Evolutionary conservation across 2,888 invertebrate genomes (phyloP).

Genomic region (Vannuccia rotundouncinata): DNA sequence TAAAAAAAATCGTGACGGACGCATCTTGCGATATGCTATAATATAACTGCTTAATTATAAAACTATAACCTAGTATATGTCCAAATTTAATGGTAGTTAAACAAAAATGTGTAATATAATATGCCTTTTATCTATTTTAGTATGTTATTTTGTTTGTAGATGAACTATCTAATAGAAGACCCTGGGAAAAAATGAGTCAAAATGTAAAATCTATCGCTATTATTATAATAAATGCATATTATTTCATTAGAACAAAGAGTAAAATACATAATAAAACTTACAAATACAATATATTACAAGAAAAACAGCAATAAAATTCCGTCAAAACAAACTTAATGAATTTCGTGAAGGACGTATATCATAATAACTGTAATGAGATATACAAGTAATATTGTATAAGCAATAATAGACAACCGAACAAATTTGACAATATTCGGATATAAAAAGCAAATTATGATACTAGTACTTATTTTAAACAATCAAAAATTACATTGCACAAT

Average conservation of each 20-base stretch:
- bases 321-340: slow-evolving; percentile 15
- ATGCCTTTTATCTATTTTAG: slow-evolving; percentile 23
- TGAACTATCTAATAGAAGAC: slow-evolving; percentile 15
- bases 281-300: slow-evolving; percentile 22
- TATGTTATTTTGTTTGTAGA: slow-evolving; percentile 18
- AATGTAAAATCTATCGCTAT: slow-evolving; percentile 12
- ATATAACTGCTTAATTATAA: slow-evolving; percentile 2
- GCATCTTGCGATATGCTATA: not conserved
- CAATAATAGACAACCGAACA: slow-evolving; percentile 10
- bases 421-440: slow-evolving; percentile 16
- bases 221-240: slow-evolving; percentile 22
- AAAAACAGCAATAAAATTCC: slow-evolving; percentile 17
- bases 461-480: slow-evolving; percentile 20
- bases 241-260: slow-evolving; percentile 19
- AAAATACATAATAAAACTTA: not conserved
- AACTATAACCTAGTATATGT: slow-evolving; percentile 5
- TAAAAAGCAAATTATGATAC: slow-evolving; percentile 20
- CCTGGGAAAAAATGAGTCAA: slow-evolving; percentile 11
- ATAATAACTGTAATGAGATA: slow-evolving; percentile 2
- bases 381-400: not conserved
- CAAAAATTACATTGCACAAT: slow-evolving; percentile 30
- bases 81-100: slow-evolving; percentile 8
- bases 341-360: slow-evolving; percentile 15
- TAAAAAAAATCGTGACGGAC: too few species aligned
- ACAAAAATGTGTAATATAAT: slow-evolving; percentile 14